Base-by-base conservation (phyloP, 2,797 vertebrate species). In the Scolopax rusticola region DNA sequence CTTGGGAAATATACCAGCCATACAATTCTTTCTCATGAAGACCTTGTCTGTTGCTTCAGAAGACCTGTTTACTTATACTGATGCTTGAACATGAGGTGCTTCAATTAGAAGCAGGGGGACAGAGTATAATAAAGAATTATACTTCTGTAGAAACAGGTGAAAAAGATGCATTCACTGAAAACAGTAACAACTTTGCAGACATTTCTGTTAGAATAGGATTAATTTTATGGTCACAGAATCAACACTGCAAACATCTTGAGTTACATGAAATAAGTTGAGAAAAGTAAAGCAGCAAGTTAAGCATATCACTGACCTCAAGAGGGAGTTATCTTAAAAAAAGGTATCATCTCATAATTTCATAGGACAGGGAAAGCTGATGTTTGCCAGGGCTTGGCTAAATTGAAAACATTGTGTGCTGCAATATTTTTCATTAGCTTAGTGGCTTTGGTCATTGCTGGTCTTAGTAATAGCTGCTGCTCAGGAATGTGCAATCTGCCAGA, bases 1-100 rank as follows among this genome's bases (percentile, higher is more conserved):
- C 68, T 65, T 16, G 71, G 95, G 87, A 95, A 97, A 93, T 91
- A 84, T 8, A 68, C 21, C 17, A 95, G 24, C 25, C 36, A 79
- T 63, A 68, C 41, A 82, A 91, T 51, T 89, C 75, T 64, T 84
- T 77, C 53, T 78, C 53, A 89, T 93, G 36, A n/a, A 74, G 80
- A 28, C 23, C 15, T 78, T 94, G 50, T 78, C 45, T 89, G 6
- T 54, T 70, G 8, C 50, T 96, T 94, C 87, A 94, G 91, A 93
- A 69, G 41, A 65, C 68, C 16, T 92, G 54, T 94, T 91, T 96
- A 51, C 50, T 92, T 70, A 70, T 33, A 60, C 11, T 61, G 78
- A 75, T 90, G 47, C 63, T 91, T 92, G 36, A 86, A 96, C 95
- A 71, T 73, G 54, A 77, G 45, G 78, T 54, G 16, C 33, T 93